A percentile compares a stretch with the other conserved stretches of the same genome.
These are phyloP conservation scores for Tetramorium bicarinatum DNA, from an alignment of 2,888 invertebrate genomes.

Conservation along the genomic window DNA sequence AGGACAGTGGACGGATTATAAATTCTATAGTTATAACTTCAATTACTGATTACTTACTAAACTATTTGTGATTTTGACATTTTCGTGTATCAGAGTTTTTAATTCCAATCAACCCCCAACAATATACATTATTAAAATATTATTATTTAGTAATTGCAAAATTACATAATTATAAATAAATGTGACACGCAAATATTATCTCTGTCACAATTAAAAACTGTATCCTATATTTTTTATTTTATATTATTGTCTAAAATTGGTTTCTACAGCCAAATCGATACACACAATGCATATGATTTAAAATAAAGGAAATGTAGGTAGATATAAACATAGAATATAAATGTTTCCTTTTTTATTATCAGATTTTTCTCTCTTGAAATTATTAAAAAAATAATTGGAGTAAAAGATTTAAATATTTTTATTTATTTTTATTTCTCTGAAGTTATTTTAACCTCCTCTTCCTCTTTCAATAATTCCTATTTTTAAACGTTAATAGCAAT, in stretches of 20 bases:
- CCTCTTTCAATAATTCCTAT: not conserved
- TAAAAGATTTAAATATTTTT: not conserved
- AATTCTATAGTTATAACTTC: not conserved
- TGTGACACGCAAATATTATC: not conserved
- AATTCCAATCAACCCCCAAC: not conserved
- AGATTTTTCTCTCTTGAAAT: not conserved
- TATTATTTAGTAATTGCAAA: not conserved
- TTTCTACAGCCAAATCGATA: not conserved
- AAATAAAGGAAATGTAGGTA: not conserved
- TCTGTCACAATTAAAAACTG: not conserved
- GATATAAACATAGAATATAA: not conserved
- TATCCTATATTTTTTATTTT: not conserved
- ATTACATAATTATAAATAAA: not conserved
- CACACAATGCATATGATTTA: not conserved
- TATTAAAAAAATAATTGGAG: not conserved
- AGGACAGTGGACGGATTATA: too few species aligned
- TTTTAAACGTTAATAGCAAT: not conserved
- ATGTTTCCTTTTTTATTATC: not conserved
- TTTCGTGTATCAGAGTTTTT: not conserved
- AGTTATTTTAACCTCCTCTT: not conserved
- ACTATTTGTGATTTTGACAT: not conserved
- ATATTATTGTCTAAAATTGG: not conserved
- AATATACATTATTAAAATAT: constrained; percentile 5
- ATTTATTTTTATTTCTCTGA: not conserved
- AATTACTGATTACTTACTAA: not conserved